Percentiles rank a stretch among this genome's conserved stretches.
phyloP scores from a whole-genome alignment of 2,888 invertebrate species.

The Aphodius sticticus region DNA sequence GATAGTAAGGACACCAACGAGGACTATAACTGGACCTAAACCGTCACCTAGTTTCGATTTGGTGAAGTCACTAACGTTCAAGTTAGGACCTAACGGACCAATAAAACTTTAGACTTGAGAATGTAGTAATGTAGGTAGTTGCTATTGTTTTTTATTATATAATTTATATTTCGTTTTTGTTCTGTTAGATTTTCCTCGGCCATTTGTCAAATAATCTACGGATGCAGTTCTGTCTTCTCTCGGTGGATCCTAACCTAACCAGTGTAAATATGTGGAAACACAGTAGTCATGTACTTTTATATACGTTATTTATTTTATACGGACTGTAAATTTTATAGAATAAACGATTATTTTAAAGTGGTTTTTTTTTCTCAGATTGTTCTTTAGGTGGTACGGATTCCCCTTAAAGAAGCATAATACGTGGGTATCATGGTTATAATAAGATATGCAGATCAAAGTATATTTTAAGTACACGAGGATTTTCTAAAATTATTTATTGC shows the following conservation, averaged over 20 bases:
- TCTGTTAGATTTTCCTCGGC: constrained; percentile 18
- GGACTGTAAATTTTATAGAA: constrained; percentile 8
- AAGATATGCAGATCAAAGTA: too few species aligned
- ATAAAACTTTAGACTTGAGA: constrained; percentile 44
- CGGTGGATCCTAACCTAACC: background rate
- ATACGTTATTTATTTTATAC: constrained; percentile 19
- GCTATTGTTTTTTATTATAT: background rate
- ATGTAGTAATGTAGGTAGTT: constrained; percentile 25
- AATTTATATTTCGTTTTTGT: background rate
- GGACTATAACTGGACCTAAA: background rate
- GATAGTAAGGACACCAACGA: background rate
- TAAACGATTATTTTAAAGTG: constrained; percentile 13
- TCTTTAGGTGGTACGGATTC: too few species aligned
- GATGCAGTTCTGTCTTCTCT: background rate
- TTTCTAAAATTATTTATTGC: too few species aligned
- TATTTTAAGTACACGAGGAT: too few species aligned
- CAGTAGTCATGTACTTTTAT: constrained; percentile 18
- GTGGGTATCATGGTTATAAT: too few species aligned
- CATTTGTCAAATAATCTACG: background rate
- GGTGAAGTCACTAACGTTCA: constrained; percentile 52
- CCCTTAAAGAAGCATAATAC: too few species aligned
- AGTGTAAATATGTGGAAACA: background rate
- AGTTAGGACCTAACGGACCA: constrained; percentile 54
- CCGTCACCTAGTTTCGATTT: constrained; percentile 42
- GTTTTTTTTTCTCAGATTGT: background rate